A percentile compares a stretch with the other conserved stretches of the same genome.
These are phyloP conservation scores for Morelia viridis DNA, from an alignment of 2,797 vertebrate genomes.

Conservation along the genomic window DNA sequence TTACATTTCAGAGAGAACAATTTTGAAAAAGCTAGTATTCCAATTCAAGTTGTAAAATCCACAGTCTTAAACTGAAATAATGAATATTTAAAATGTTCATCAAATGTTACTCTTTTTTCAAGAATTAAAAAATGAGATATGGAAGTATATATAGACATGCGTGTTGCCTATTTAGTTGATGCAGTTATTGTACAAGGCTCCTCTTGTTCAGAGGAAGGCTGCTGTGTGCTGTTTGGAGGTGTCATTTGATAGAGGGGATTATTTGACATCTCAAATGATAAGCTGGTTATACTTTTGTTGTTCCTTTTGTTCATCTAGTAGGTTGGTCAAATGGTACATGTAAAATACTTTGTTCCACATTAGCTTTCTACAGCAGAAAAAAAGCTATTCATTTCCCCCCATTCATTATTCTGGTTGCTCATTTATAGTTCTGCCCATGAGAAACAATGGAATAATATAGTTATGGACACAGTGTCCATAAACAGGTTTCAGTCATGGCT, in stretches of 20 bases:
- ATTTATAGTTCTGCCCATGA: neutral
- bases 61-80: slow-evolving; percentile 53
- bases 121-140: slow-evolving; percentile 55
- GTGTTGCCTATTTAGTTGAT: slow-evolving; percentile 59
- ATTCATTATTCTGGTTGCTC: neutral
- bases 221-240: neutral
- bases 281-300: slow-evolving; percentile 8
- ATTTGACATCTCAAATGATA: slow-evolving; percentile 7
- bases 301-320: neutral
- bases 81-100: slow-evolving; percentile 62
- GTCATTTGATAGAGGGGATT: accelerated
- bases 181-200: slow-evolving; percentile 21
- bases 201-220: slow-evolving; percentile 23
- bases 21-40: slow-evolving; percentile 56
- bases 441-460: neutral
- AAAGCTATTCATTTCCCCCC: neutral
- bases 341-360: slow-evolving; percentile 1
- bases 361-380: neutral
- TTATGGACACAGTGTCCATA: neutral
- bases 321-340: neutral
- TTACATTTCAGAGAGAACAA: slow-evolving; percentile 53
- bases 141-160: slow-evolving; percentile 53
- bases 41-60: slow-evolving; percentile 61
- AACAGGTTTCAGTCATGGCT: neutral
- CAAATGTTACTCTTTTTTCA: slow-evolving; percentile 58